Evolutionary conservation across 1,140 invertebrate genomes (phyloP), one percentile per base, ranked within the genome.

Genomic region (Portunus trituberculatus): DNA sequence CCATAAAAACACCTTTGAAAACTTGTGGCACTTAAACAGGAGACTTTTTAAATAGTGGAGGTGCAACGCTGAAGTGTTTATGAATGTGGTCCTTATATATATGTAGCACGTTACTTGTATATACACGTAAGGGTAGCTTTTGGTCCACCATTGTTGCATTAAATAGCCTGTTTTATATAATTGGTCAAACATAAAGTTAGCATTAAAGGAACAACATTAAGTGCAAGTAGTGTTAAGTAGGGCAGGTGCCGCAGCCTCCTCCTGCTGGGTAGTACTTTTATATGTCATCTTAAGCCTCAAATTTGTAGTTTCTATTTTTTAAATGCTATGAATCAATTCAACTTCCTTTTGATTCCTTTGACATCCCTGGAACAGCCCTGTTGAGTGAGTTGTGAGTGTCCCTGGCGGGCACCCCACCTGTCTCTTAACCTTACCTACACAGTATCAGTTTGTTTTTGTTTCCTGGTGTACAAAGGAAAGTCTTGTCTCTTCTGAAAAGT

Each of bases 381-480:
- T 2, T n/a, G 67, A 76, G 52, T 76, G 67, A 76, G 20, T 20
- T 25, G 12, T 76, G 67, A n/a, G 25, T 76, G 67, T 76, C 20
- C 67, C 20, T 76, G 16, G 20, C 25, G 6, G n/a, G 12, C 67
- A 25, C 67, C 25, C 16, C 67, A 76, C 67, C 67, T 76, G 67
- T n/a, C 67, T n/a, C 67, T 76, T 76, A n/a, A 76, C 67, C 67
- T 76, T 7, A 76, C 67, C 67, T 25, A 25, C 25, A 7, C 25
- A 20, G 20, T 76, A 76, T 76, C 67, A 76, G 12, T 39, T 93
- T 86, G 59, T 59, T 86, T 91, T 91, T 32, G 29, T 91, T 87
- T 76, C 86, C 45, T 87, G 82, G 92, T 93, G 92, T 93, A 93
- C 45, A 93, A 87, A 93, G 84, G 92, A 86, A 93, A 93, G 92